These are phyloP conservation scores for Balaeniceps rex DNA, from an alignment of 2,113 vertebrate species.

Conservation along the genomic window DNA sequence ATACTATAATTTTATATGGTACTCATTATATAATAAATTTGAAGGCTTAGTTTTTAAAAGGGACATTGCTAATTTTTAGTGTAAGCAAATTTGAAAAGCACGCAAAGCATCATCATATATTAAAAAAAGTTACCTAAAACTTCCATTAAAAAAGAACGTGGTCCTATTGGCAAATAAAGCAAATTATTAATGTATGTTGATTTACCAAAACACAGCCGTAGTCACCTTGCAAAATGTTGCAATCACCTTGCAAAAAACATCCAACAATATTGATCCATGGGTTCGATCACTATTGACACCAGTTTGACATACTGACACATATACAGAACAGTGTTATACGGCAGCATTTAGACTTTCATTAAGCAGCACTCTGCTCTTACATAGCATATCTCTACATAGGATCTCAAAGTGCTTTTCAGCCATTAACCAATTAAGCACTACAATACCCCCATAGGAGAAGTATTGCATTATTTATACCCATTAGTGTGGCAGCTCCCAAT, in stretches of 20 bases:
- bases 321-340: neutral
- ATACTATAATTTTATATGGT: neutral
- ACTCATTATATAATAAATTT: neutral
- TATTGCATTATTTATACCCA: conserved; percentile 16
- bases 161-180: neutral
- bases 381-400: neutral
- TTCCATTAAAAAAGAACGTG: neutral
- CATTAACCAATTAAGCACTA: conserved; percentile 15
- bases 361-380: neutral
- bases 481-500: neutral
- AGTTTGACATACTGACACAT: neutral
- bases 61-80: neutral
- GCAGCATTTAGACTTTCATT: neutral
- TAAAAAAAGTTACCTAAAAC: neutral
- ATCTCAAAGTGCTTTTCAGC: neutral
- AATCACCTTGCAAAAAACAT: neutral
- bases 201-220: neutral
- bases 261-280: neutral
- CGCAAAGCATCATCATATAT: neutral
- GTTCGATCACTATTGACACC: neutral
- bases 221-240: neutral
- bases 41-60: neutral
- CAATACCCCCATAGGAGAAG: neutral
- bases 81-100: neutral
- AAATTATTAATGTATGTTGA: neutral